Percentiles rank a stretch among this genome's conserved stretches.
Evolutionary conservation across 2,888 invertebrate genomes (phyloP).

Genomic region (Agrenia bidenticulata): DNA sequence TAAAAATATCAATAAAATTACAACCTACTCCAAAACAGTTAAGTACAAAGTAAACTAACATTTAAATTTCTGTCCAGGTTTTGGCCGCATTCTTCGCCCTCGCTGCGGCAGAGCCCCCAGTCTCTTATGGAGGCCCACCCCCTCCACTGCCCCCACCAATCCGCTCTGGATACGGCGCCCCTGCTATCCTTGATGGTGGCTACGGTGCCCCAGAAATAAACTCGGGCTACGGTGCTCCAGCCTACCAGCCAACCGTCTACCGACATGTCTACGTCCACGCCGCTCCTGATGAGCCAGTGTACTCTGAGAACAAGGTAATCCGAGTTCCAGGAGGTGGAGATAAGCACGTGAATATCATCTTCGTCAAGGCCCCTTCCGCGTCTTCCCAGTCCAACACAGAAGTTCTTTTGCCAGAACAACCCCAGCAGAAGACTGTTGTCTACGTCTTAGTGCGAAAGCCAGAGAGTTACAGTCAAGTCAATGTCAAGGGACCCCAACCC

Average conservation of each 20-base stretch:
- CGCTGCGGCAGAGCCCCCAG: conserved; percentile 16
- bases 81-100: conserved; percentile 13
- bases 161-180: conserved; percentile 12
- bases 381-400: conserved; percentile 8
- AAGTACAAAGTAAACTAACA: too few species aligned
- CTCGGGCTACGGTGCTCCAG: conserved; percentile 14
- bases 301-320: conserved; percentile 8
- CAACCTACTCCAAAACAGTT: too few species aligned
- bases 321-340: conserved; percentile 22
- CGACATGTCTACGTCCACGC: conserved; percentile 68
- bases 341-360: conserved; percentile 24
- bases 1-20: too few species aligned
- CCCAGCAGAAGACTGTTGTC: conserved; percentile 24
- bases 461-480: conserved; percentile 21
- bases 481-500: conserved; percentile 20
- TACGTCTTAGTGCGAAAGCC: conserved; percentile 18
- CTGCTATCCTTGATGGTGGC: conserved; percentile 3
- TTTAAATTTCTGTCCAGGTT: conserved; percentile 15
- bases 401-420: conserved; percentile 20
- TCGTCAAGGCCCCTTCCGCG: conserved; percentile 19
- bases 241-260: conserved; percentile 60
- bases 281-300: conserved; percentile 16
- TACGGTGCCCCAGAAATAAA: neutral
- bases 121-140: conserved; percentile 16
- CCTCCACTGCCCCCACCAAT: too few species aligned